These are phyloP conservation scores for Alligator sinensis DNA, from an alignment of 2,113 vertebrate species.

Conservation along the genomic window DNA sequence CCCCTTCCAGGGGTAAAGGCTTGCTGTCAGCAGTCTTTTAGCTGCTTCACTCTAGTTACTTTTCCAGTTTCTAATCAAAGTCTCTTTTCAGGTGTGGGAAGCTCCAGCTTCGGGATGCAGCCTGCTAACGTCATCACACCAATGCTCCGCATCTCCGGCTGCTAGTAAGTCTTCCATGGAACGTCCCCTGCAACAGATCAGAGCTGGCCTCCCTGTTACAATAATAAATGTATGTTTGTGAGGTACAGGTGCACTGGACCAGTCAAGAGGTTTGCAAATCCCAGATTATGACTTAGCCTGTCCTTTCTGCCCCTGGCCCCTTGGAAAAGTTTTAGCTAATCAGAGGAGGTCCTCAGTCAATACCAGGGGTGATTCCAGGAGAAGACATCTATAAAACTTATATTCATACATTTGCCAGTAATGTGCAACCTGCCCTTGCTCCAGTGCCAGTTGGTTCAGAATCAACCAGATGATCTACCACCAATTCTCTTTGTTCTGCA, in stretches of 20 bases:
- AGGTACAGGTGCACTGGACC: neutral
- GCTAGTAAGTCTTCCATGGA: too few species aligned
- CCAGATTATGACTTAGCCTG: neutral
- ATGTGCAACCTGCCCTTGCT: neutral
- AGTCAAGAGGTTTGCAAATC: neutral
- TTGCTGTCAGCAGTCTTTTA: too few species aligned
- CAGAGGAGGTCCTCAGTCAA: neutral
- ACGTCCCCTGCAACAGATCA: too few species aligned
- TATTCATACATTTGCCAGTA: neutral
- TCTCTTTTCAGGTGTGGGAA: too few species aligned
- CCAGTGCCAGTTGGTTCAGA: neutral
- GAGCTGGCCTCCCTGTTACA: too few species aligned
- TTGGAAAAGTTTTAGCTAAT: neutral
- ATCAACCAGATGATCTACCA: neutral
- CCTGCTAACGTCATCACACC: too few species aligned
- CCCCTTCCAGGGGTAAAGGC: too few species aligned
- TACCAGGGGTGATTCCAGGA: neutral
- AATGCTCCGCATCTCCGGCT: too few species aligned
- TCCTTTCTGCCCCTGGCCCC: neutral
- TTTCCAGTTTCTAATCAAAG: too few species aligned
- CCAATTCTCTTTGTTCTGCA: neutral
- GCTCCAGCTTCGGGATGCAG: too few species aligned
- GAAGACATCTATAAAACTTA: neutral
- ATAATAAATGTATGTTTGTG: neutral
- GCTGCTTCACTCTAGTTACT: too few species aligned